Conservation (phyloP, 2,888 invertebrate genomes). For the Heliconius erato region DNA sequence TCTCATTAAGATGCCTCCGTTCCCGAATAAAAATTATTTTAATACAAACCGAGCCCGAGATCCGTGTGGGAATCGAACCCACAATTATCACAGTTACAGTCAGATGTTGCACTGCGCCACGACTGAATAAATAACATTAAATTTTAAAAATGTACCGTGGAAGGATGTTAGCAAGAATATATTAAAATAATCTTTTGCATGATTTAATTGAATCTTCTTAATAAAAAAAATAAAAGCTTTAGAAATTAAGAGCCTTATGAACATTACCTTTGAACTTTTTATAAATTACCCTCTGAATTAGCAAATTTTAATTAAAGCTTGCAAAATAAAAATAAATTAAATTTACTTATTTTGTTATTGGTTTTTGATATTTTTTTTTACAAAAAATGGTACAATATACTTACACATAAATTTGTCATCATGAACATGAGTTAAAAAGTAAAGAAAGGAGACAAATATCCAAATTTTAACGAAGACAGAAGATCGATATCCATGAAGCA, state of each 20-base stretch:
- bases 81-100: too few species aligned
- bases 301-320: conserved; percentile 11
- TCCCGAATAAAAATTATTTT: too few species aligned
- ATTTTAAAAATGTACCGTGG: not conserved
- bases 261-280: conserved; percentile 5
- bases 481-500: too few species aligned
- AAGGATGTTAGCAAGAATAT: not conserved
- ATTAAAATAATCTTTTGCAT: not conserved
- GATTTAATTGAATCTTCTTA: conserved; percentile 7
- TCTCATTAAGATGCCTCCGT: too few species aligned
- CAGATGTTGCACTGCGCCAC: too few species aligned
- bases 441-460: too few species aligned
- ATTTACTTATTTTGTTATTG: not conserved
- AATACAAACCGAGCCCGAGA: too few species aligned
- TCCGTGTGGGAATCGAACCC: too few species aligned
- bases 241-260: conserved; percentile 1
- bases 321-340: not conserved
- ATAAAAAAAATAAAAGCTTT: conserved; percentile 7
- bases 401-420: not conserved
- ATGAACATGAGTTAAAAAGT: not conserved
- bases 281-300: not conserved
- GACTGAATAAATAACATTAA: not conserved
- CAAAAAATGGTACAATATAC: not conserved
- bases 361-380: not conserved
- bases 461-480: too few species aligned